Conservation (phyloP, 2,113 vertebrate genomes). For the Lophochroa leadbeateri region DNA sequence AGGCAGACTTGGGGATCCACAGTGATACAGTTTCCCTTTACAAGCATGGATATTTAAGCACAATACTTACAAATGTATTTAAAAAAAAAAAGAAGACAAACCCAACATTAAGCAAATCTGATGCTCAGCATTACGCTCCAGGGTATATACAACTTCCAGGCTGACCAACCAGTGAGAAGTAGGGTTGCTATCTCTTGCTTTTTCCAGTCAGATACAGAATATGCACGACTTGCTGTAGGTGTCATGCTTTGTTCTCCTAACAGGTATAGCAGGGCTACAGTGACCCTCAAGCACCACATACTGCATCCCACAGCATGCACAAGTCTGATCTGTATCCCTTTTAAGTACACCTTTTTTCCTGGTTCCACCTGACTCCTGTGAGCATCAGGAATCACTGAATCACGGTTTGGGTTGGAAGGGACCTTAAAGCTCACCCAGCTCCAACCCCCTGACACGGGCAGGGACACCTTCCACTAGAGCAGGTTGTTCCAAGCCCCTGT, state of each 20-base stretch:
- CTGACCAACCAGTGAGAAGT: background rate
- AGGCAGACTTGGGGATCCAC: background rate
- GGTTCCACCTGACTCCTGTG: background rate
- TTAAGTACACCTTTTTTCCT: background rate
- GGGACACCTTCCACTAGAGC: background rate
- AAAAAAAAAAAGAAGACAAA: too few relatives aligned
- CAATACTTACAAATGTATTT: background rate
- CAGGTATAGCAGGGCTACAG: background rate
- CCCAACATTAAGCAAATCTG: background rate
- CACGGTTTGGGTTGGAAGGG: background rate
- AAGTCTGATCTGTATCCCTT: background rate
- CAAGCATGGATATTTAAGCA: background rate
- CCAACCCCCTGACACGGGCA: background rate
- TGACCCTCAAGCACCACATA: background rate
- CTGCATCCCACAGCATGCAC: fast-evolving
- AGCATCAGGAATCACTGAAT: background rate
- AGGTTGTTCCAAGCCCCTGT: background rate
- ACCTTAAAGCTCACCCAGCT: background rate
- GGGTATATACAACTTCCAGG: background rate
- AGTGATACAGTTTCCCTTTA: background rate
- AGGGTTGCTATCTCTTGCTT: background rate
- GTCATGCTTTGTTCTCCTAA: background rate
- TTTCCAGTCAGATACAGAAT: background rate
- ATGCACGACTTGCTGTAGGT: fast-evolving
- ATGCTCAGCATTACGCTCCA: background rate